A percentile compares a stretch with the other conserved stretches of the same genome.
Conservation (phyloP, 2,797 vertebrate genomes). For the Hydrophis major region DNA sequence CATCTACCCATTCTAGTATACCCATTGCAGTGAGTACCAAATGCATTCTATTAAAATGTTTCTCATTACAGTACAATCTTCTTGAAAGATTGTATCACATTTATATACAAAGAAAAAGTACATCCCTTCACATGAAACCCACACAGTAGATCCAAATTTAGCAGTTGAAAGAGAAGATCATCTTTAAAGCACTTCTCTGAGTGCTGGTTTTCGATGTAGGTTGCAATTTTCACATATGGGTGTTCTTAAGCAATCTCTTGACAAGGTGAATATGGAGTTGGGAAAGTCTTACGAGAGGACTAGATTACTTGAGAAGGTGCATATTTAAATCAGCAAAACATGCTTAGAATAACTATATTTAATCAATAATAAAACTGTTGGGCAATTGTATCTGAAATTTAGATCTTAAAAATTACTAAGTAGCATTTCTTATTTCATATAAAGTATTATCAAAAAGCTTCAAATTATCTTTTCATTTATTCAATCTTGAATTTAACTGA, state of each 20-base stretch:
- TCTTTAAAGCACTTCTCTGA: neutral
- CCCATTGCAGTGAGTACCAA: neutral
- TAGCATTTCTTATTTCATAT: neutral
- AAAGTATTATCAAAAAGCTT: neutral
- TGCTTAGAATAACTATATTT: neutral
- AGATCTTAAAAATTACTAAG: neutral
- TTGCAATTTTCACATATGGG: conserved; percentile 1
- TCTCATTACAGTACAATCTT: neutral
- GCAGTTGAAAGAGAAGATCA: neutral
- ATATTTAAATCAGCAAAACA: neutral
- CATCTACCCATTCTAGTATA: neutral
- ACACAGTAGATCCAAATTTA: neutral
- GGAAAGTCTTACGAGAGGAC: neutral
- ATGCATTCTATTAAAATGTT: neutral
- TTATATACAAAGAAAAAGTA: neutral
- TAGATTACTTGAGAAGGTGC: neutral
- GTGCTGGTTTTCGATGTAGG: neutral
- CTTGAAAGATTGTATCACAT: neutral
- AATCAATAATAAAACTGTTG: neutral
- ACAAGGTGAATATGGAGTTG: neutral
- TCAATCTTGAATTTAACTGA: neutral
- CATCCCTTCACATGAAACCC: neutral
- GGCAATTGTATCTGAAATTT: neutral
- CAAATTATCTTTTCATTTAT: neutral
- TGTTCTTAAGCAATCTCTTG: neutral